Conservation (phyloP, 2,888 invertebrate genomes). For the Ectropis crepuscularia region DNA sequence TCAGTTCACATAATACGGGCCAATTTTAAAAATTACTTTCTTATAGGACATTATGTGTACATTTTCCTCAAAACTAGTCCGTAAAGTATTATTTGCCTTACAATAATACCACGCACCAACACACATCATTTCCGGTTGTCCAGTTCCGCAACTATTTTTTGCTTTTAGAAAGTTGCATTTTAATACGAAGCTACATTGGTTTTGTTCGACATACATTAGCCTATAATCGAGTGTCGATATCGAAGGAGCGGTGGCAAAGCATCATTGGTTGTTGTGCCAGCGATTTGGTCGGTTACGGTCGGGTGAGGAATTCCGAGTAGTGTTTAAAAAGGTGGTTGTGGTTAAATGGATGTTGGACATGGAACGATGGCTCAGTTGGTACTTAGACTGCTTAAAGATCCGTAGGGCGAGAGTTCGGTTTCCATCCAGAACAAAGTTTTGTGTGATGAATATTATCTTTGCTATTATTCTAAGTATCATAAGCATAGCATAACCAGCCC, state of each 20-base stretch:
- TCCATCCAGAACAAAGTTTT: no score
- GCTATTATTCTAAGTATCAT: no score
- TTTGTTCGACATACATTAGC: conserved; percentile 47
- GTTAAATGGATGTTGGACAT: conserved; percentile 35
- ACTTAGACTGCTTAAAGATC: no score
- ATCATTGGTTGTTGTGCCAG: conserved; percentile 44
- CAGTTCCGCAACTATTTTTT: conserved; percentile 52
- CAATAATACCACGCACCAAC: conserved; percentile 38
- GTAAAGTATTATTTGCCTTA: conserved; percentile 32
- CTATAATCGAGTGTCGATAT: conserved; percentile 34
- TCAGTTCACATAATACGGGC: not conserved
- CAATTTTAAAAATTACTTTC: not conserved
- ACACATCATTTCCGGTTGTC: conserved; percentile 47
- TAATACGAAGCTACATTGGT: conserved; percentile 40
- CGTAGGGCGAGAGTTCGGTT: no score
- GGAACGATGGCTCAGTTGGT: not conserved
- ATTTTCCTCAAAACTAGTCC: conserved; percentile 28
- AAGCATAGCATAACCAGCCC: no score
- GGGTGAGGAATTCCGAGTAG: conserved; percentile 46
- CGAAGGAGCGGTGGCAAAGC: conserved; percentile 32
- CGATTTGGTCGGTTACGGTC: conserved; percentile 28
- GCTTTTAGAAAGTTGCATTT: conserved; percentile 56
- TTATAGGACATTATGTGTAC: not conserved
- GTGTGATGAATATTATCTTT: no score
- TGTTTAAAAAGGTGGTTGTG: conserved; percentile 43